Evolutionary conservation across 2,797 vertebrate genomes (phyloP), one percentile per base, ranked within the genome.

Genomic region (Valencia hispanica): DNA sequence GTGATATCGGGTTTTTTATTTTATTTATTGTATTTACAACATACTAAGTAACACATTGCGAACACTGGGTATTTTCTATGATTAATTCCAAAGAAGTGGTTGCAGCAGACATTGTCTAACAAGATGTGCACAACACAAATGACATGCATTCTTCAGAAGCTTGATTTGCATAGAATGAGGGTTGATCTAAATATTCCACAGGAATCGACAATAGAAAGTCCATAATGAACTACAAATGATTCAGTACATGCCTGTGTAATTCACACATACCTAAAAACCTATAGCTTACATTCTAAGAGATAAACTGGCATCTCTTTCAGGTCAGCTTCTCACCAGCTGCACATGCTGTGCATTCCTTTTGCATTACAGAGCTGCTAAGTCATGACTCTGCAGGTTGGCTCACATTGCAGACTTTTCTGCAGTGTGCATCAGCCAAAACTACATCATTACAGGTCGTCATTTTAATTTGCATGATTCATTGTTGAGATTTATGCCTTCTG

Each of bases 121-220:
- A 69, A 82, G 84, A 91, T 91, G 90, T 89, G 90, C 83, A 76
- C 65, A 73, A 80, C 45, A 85, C n/a, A 80, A 77, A 79, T 70
- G 55, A 71, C n/a, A 70, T 61, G n/a, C 68, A 76, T 77, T 72
- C 17, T 65, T 78, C 27, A 73, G 55, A 87, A 86, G 65, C 66
- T 39, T 73, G 1, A 76, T 84, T 87, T 90, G 53, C 72, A 85
- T 39, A 74, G 27, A 77, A 83, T 50, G 7, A 25, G 5, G 55
- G 45, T 73, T 70, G 43, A 22, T 70, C 75, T 75, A 78, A 34
- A 77, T 81, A 89, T 94, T 93, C 93, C 93, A 92, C 73, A 86
- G 89, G 93, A 94, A 94, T 87, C n/a, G 83, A 88, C 80, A 74
- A 27, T 48, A 80, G 51, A 25, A 87, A 71, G 88, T 92, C 68